Percentiles rank a stretch among this genome's conserved stretches.
Evolutionary conservation across 2,888 invertebrate genomes (phyloP).

Genomic region (Podotricha telesiphe): DNA sequence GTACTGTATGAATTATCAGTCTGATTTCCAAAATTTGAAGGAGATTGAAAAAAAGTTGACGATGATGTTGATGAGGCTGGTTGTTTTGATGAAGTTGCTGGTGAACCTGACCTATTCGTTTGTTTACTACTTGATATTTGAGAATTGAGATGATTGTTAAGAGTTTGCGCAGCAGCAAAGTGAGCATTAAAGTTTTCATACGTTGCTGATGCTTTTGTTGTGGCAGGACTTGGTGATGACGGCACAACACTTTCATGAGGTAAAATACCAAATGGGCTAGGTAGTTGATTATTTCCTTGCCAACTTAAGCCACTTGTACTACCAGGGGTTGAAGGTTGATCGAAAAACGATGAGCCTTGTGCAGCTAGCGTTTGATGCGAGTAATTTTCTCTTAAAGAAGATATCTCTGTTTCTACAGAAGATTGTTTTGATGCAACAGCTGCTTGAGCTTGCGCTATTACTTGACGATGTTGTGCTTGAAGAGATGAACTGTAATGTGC

Average conservation of each 20-base stretch:
- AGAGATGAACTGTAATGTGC: slow-evolving; percentile 87
- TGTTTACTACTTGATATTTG: slow-evolving; percentile 85
- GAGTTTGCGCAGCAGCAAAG: slow-evolving; percentile 86
- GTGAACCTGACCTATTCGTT: slow-evolving; percentile 82
- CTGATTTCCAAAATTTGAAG: slow-evolving; percentile 84
- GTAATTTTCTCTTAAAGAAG: slow-evolving; percentile 84
- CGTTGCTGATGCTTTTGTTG: slow-evolving; percentile 82
- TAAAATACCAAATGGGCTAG: slow-evolving; percentile 90
- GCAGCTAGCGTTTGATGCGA: slow-evolving; percentile 83
- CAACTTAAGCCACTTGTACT: slow-evolving; percentile 84
- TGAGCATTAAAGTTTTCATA: slow-evolving; percentile 89
- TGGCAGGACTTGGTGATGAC: slow-evolving; percentile 84
- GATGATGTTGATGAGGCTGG: slow-evolving; percentile 80
- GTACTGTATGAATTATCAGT: slow-evolving; percentile 83
- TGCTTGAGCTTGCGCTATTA: slow-evolving; percentile 82
- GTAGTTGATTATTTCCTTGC: slow-evolving; percentile 88
- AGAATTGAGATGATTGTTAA: slow-evolving; percentile 86
- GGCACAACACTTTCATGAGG: slow-evolving; percentile 91
- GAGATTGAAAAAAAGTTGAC: slow-evolving; percentile 86
- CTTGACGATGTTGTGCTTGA: slow-evolving; percentile 88
- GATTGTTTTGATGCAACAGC: slow-evolving; percentile 83
- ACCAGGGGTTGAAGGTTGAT: slow-evolving; percentile 84
- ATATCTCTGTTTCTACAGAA: slow-evolving; percentile 83
- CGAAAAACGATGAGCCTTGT: slow-evolving; percentile 87
- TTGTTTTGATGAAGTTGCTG: slow-evolving; percentile 80